These are phyloP conservation scores for Myotis vivesi DNA, from an alignment of 2,797 vertebrate genomes.

Conservation along the genomic window DNA sequence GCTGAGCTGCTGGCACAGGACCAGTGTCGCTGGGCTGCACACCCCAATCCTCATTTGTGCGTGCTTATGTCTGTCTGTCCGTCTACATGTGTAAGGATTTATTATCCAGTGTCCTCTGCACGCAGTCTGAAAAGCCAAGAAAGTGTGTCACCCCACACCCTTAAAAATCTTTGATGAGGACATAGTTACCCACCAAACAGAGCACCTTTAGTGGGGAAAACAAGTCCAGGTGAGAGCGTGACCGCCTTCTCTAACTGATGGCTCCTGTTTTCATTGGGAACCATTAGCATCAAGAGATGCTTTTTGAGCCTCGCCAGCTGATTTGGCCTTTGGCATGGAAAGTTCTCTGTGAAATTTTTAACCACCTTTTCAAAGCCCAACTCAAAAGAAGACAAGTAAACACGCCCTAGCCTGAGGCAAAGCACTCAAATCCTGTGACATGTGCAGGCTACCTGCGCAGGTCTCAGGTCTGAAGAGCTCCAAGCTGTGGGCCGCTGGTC, in stretches of 20 bases:
- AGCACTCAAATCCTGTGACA: fast-evolving
- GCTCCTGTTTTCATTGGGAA: not conserved
- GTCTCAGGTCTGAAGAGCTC: not conserved
- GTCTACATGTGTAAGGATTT: not conserved
- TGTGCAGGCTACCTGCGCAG: not conserved
- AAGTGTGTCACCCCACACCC: not conserved
- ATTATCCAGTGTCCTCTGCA: not conserved
- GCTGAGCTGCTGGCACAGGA: not conserved
- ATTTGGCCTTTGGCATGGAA: not conserved
- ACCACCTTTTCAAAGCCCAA: not conserved
- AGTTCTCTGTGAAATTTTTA: not conserved
- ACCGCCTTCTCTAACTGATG: not conserved
- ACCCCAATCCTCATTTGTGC: not conserved
- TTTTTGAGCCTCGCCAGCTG: not conserved
- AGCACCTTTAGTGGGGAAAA: not conserved
- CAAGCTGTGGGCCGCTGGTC: not conserved
- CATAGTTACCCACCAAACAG: not conserved
- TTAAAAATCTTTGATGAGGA: not conserved
- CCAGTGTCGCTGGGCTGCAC: not conserved
- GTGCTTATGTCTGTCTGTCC: fast-evolving
- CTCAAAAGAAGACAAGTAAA: not conserved
- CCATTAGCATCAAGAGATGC: not conserved
- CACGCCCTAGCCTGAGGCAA: not conserved
- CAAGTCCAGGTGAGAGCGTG: not conserved
- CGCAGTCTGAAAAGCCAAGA: not conserved